Evolutionary conservation across 2,888 invertebrate species (phyloP), one percentile per base, ranked within the genome.

Genomic region (Villa cingulata): DNA sequence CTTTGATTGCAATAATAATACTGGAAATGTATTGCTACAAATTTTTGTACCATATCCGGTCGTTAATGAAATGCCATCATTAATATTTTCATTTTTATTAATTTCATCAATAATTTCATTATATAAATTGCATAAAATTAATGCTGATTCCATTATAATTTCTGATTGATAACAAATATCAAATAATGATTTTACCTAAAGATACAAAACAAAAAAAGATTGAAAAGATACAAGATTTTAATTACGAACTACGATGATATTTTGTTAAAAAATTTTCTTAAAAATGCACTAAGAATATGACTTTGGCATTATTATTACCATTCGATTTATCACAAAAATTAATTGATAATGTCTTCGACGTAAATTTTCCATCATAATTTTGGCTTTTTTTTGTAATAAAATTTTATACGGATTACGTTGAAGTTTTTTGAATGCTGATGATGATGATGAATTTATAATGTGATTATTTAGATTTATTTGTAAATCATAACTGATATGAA

Each of bases 11-110:
- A 81, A 77, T 37, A 84, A 70, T 44, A 84, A 71, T 47, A 74
- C 74, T 0, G 88, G 84, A 59, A 82, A 86, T 15, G 83, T 82
- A 59, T 87, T 87, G 58, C 81, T 82, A 62, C 83, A 84, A 29
- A 84, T 62, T 54, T 66, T 63, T 32, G 65, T 62, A 46, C 54
- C 55, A 23, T 6, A 23, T n/a, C n/a, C n/a, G n/a, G n/a, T n/a
- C 18, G 46, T 48, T 5, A 50, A 50, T 34, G 44, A 45, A 32
- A 43, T 36, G 44, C 42, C n/a, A n/a, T n/a, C n/a, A n/a, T n/a
- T n/a, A n/a, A n/a, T n/a, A 29, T 47, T 37, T 29, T 52, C 51
- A 17, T 48, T 53, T 41, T 54, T 52, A 29, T 48, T 38, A 4
- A 46, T 50, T 10, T 45, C 39, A 36, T 50, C 48, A 39, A 54